Evolutionary conservation across 1,140 invertebrate species (phyloP), one percentile per base, ranked within the genome.

Genomic region (Coptotermes formosanus): DNA sequence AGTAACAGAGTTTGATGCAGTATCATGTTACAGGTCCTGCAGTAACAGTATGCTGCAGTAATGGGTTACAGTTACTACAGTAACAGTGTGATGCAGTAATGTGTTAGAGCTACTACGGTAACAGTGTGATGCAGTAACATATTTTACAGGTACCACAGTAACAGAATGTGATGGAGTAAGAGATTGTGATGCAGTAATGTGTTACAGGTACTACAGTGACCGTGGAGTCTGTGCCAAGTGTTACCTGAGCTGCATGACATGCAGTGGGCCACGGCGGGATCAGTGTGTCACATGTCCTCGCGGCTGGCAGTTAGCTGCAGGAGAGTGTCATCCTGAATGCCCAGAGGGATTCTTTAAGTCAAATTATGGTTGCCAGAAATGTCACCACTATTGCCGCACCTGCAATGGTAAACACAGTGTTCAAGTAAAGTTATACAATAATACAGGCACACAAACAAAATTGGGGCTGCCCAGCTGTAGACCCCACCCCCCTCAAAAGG

Each of bases 271-370:
- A 1, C 92, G 95, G 38, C 92, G 95, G 44, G 95, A 96, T 90
- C 95, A 97, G 89, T 98, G 97, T 90, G 95, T 97, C 0, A 94
- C 93, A 23, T 98, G 97, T 91, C 95, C 95, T 0, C 89, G 91
- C 12, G 94, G 94, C 21, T 96, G 95, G 94, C 94, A 95, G 89
- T 90, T 97, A 48, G 94, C 96, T 1, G 94, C 94, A 4, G 96
- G 96, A 9, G 94, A 96, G 89, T 98, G 97, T 89, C 94, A 96
- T 88, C 94, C 95, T 0, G 94, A 95, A 89, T 97, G 97, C 91
- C 97, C 97, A 8, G 94, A 96, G 90, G 95, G 96, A 32, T 96
- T 95, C 90, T 96, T 96, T 90, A 94, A 96, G 89, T 95, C 94
- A 0, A 93, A 94, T 59, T 96, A 93, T 88, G 95, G 96, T 1